These are phyloP conservation scores for Drosophila colorata DNA, from an alignment of 2,888 invertebrate genomes.

Conservation along the genomic window DNA sequence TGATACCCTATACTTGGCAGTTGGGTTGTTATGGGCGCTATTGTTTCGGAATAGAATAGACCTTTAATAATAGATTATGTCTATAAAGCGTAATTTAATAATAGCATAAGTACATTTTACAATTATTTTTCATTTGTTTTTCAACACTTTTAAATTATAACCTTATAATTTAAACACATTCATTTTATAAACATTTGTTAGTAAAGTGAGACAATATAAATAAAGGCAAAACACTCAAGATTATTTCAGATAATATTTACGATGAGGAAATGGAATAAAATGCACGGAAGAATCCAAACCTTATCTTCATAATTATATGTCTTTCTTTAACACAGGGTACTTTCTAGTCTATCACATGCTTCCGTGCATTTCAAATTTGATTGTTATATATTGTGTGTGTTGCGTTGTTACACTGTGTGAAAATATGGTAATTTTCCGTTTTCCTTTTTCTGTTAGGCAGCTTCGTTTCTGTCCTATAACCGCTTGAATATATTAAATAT, in stretches of 20 bases:
- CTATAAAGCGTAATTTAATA: no score
- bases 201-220: no score
- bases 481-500: slow-evolving; percentile 26
- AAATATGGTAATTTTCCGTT: slow-evolving; percentile 55
- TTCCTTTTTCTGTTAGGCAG: background rate
- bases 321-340: background rate
- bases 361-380: slow-evolving; percentile 19
- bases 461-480: slow-evolving; percentile 1
- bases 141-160: no score
- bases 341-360: background rate
- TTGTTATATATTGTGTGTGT: slow-evolving; percentile 24
- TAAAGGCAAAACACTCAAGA: no score
- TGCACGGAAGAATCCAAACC: background rate
- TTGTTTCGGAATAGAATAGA: background rate
- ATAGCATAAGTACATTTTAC: no score
- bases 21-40: no score
- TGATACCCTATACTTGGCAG: slow-evolving; percentile 27
- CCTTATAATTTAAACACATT: no score
- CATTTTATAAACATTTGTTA: no score
- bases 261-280: no score
- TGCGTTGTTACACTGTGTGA: slow-evolving; percentile 21
- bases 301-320: background rate
- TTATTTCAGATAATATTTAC: no score
- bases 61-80: no score
- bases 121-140: no score